phyloP scores from a whole-genome alignment of 2,797 vertebrate genomes.

The Chloroceryle inda region DNA sequence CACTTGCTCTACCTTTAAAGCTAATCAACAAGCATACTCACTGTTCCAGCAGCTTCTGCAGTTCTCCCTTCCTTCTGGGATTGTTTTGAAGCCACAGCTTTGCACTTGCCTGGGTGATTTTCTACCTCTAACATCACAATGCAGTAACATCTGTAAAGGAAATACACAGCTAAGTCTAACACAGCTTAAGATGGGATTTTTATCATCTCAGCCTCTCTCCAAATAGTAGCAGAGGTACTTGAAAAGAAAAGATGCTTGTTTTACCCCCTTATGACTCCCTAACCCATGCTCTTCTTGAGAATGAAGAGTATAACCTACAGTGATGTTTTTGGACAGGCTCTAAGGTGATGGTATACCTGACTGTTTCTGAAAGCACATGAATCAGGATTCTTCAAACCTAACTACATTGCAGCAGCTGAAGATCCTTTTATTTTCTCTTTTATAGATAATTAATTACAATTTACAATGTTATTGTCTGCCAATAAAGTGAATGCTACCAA shows the following conservation, averaged over 20 bases:
- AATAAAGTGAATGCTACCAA: neutral
- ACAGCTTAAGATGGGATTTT: neutral
- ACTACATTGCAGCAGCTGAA: neutral
- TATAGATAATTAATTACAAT: neutral
- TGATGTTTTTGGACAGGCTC: neutral
- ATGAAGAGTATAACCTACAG: neutral
- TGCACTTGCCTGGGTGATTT: neutral
- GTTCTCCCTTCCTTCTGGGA: neutral
- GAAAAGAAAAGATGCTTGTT: neutral
- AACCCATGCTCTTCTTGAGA: neutral
- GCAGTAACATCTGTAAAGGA: neutral
- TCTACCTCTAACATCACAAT: neutral
- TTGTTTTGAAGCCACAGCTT: neutral
- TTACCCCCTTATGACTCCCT: neutral
- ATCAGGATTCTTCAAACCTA: neutral
- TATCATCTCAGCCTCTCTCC: neutral
- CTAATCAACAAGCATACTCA: neutral
- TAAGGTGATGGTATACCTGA: neutral
- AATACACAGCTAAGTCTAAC: neutral
- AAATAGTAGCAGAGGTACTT: neutral
- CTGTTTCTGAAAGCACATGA: neutral
- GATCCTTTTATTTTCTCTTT: neutral
- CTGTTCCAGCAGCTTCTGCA: neutral
- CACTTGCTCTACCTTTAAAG: neutral
- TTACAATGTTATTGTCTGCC: neutral